A percentile compares a stretch with the other conserved stretches of the same genome.
phyloP scores from a whole-genome alignment of 1,140 invertebrate species.

The Drosophila quadrilineata region DNA sequence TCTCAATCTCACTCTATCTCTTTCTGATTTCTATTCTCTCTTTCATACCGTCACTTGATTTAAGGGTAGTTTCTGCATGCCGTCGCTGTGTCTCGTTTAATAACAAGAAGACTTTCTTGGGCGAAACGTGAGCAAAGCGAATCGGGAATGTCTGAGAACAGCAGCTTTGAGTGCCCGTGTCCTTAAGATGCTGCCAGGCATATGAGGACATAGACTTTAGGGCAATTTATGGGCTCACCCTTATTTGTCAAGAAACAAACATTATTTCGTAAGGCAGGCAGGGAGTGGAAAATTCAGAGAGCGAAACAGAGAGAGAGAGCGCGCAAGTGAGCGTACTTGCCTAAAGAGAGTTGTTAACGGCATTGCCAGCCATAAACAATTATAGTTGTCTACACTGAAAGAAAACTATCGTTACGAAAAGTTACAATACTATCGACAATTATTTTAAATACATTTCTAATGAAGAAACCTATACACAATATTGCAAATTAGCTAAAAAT shows the following conservation, averaged over 20 bases:
- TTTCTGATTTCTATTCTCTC: background rate
- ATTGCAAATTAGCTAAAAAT: too few species aligned
- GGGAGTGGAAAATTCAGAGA: background rate
- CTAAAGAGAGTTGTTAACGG: too few species aligned
- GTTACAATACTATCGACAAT: background rate
- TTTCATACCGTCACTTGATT: background rate
- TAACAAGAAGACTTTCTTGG: background rate
- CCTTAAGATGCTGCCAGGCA: slow-evolving; percentile 28
- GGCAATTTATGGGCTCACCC: slow-evolving; percentile 54
- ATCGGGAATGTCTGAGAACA: slow-evolving; percentile 28
- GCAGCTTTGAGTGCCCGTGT: slow-evolving; percentile 19
- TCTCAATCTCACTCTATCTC: background rate
- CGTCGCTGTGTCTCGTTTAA: slow-evolving; percentile 19
- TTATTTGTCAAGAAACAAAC: slow-evolving; percentile 25
- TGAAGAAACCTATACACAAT: too few species aligned
- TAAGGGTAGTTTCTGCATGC: slow-evolving; percentile 34
- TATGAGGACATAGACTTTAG: slow-evolving; percentile 5
- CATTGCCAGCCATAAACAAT: slow-evolving; percentile 31
- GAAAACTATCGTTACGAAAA: slow-evolving; percentile 4
- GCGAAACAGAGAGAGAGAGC: slow-evolving; percentile 21
- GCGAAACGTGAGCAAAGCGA: slow-evolving; percentile 23
- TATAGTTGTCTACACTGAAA: slow-evolving; percentile 19
- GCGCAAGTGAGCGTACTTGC: background rate
- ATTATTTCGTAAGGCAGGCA: background rate
- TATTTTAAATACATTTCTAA: too few species aligned